Base-by-base conservation (phyloP, 2,797 vertebrate genomes). In the Gymnoscopelus braueri region DNA sequence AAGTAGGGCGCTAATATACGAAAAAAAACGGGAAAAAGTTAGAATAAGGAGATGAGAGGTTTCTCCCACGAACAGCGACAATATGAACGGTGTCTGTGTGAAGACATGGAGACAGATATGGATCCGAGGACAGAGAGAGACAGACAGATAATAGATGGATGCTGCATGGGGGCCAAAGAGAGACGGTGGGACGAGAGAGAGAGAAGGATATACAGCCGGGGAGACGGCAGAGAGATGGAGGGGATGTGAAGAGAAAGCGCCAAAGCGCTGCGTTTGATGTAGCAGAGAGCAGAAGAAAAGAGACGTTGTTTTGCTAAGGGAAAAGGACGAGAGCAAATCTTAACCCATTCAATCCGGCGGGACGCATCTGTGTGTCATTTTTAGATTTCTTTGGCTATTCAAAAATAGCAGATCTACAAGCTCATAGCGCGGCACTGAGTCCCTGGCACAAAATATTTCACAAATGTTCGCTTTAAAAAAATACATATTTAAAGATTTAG, bases 301-400 rank as follows among this genome's bases (percentile, higher is more conserved):
- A 44, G 39, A 44, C 7, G 4, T 13, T 57, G 56, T 67, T 67
- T 59, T 59, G 56, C 29, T 35, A 19, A 52, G 47, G 61, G 53
- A 57, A 52, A 15, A 15, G 14, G 58, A 32, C 11, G 15, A 49
- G 10, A 57, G 35, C 55, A 19, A 19, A 19, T 19, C 19, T 19
- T 19, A 19, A 19, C 19, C 19, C 19, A 1, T 19, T 19, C 19
- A 19, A 19, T 19, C 19, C 19, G 19, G 19, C 19, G 19, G 19
- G 19, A 19, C 19, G 19, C 19, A 19, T 19, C 19, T 1, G 19
- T 19, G 19, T 19, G 19, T 19, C 19, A 19, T 19, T 19, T 19
- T 19, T 19, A 19, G 19, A 19, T 19, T 19, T 19, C 19, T 19
- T 19, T 19, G 19, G 19, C 19, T 19, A 19, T 19, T 19, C 19